Percentiles rank a stretch among this genome's conserved stretches.
Conservation (phyloP, 64 coral and sea anemone species). For the Dendronephthya gigantea region DNA sequence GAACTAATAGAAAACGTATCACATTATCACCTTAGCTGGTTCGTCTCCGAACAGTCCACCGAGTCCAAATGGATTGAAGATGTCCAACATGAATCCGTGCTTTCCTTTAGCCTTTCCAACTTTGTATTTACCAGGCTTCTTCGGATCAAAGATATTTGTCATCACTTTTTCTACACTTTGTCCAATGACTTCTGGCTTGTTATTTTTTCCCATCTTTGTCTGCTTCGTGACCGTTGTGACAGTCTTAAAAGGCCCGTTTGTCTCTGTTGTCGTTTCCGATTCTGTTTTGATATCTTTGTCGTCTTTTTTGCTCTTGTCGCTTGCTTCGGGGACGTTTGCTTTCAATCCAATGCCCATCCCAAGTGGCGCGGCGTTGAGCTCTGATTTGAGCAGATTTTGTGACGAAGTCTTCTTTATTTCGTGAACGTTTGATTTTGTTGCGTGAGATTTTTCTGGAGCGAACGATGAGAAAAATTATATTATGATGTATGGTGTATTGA, state of each 20-base stretch:
- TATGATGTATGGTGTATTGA: too few species aligned
- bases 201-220: not conserved
- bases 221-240: not conserved
- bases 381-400: not conserved
- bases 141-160: not conserved
- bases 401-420: not conserved
- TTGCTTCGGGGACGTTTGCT: not conserved
- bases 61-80: not conserved
- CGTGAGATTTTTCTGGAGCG: not conserved
- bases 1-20: too few species aligned
- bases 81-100: not conserved
- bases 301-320: not conserved
- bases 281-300: not conserved
- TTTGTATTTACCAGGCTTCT: not conserved
- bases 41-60: not conserved
- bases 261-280: not conserved
- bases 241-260: not conserved
- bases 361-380: not conserved
- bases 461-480: not conserved
- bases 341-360: not conserved
- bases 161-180: not conserved
- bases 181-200: not conserved
- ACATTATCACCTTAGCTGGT: too few species aligned
- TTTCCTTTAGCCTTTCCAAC: not conserved
- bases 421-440: not conserved